Evolutionary conservation across 2,797 vertebrate species (phyloP).

Genomic region (Austrolebias charrua): DNA sequence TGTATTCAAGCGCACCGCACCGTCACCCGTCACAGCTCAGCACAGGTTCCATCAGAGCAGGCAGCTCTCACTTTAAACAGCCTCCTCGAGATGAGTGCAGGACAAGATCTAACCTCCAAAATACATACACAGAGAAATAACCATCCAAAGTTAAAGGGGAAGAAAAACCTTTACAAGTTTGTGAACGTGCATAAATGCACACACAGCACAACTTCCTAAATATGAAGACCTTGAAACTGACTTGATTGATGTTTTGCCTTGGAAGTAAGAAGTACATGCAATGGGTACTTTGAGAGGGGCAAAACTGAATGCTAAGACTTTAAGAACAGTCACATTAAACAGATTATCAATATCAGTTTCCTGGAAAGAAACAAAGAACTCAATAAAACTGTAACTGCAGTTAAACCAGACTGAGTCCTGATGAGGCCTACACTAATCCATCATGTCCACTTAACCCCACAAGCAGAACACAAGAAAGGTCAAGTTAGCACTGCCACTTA

Average conservation of each 20-base stretch:
- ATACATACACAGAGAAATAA: constrained; percentile 47
- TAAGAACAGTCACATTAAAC: constrained; percentile 5
- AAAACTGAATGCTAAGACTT: constrained; percentile 5
- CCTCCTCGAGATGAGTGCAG: constrained; percentile 67
- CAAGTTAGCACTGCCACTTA: constrained; percentile 65
- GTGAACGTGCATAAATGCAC: constrained; percentile 16
- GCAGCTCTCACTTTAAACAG: constrained; percentile 76
- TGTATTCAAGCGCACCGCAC: constrained; percentile 79
- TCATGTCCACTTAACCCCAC: constrained; percentile 77
- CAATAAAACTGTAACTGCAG: constrained; percentile 45
- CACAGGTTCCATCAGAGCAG: constrained; percentile 80
- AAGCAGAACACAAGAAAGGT: constrained; percentile 66
- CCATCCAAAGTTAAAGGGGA: constrained; percentile 7
- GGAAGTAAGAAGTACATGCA: constrained; percentile 1
- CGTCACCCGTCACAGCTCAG: constrained; percentile 83
- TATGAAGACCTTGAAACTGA: constrained; percentile 13
- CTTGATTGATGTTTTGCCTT: constrained; percentile 8
- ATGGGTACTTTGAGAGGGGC: neutral
- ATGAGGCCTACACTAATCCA: constrained; percentile 69
- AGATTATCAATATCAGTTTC: constrained; percentile 25
- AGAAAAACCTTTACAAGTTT: constrained; percentile 16
- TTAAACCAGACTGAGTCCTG: constrained; percentile 58
- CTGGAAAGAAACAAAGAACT: constrained; percentile 38
- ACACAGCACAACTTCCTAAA: constrained; percentile 31
- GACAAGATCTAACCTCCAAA: constrained; percentile 54